Evolutionary conservation across 2,888 invertebrate genomes (phyloP), one percentile per base, ranked within the genome.

Genomic region (Pandemis corylana): DNA sequence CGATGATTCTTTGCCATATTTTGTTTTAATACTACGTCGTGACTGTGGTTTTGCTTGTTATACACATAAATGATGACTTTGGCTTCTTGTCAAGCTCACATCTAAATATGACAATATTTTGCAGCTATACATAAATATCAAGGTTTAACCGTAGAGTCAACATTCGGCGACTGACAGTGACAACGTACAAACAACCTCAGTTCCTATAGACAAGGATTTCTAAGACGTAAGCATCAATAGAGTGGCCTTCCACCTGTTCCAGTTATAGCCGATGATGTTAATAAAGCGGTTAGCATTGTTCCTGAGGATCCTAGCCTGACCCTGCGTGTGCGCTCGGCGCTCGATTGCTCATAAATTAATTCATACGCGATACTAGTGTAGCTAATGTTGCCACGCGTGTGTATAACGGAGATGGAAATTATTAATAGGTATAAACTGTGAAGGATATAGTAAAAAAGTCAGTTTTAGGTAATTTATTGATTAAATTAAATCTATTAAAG

Each of bases 251-350:
- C 84, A 86, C 81, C 83, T 89, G 92, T 87, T 90, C 91, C 80
- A 91, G 83, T 89, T 91, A 89, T 87, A 88, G 84, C 85, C 87
- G 81, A 86, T 83, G 81, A 86, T 83, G 93, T 87, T 92, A 94
- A 94, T 93, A 83, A 89, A 92, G 90, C 80, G 84, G 94, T 93
- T 93, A 90, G 89, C 93, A 94, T 94, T 94, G 93, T 92, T 89
- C 78, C 78, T 76, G 90, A 89, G 88, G 90, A 91, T 91, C 81
- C 87, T 83, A 77, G 83, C 77, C 68, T 89, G 90, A 90, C 91
- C 91, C 90, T 80, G 90, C 82, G 82, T 81, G 44, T 9, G 44
- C 5, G 7, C 28, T 36, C 46, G 36, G 69, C 51, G n/a, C 41
- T 15, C 51, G 46, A 68, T 68, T 44, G 53, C 66, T 51, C 68